Evolutionary conservation across 2,888 invertebrate species (phyloP).

Genomic region (Meandrusa payeni): DNA sequence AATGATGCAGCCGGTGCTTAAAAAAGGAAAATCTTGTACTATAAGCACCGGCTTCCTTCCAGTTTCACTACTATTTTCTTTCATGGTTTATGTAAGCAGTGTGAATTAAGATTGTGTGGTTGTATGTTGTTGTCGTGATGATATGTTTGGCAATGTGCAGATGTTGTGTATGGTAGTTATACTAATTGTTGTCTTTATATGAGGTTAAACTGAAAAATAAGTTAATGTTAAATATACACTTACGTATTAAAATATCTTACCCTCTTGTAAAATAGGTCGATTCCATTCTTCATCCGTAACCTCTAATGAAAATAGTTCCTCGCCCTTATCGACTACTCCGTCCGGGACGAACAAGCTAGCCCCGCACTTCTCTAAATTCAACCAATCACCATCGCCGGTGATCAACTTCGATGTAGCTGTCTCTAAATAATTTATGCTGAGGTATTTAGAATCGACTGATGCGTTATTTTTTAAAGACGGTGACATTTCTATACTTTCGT

Average conservation of each 20-base stretch:
- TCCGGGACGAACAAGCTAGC: constrained; percentile 93
- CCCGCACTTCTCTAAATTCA: constrained; percentile 87
- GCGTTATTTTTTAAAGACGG: constrained; percentile 69
- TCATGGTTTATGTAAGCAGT: too few relatives aligned
- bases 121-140: too few relatives aligned
- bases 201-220: too few relatives aligned
- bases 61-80: too few relatives aligned
- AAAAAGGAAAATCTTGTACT: too few relatives aligned
- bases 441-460: constrained; percentile 60
- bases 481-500: constrained; percentile 74
- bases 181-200: too few relatives aligned
- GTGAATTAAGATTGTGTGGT: too few relatives aligned
- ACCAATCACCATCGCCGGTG: constrained; percentile 81
- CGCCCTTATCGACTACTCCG: constrained; percentile 90
- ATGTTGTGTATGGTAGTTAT: too few relatives aligned
- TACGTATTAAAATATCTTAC: constrained; percentile 47
- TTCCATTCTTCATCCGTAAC: constrained; percentile 95
- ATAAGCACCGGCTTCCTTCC: too few relatives aligned
- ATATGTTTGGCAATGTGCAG: too few relatives aligned
- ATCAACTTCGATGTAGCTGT: constrained; percentile 74
- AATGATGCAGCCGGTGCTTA: too few relatives aligned
- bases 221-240: too few relatives aligned
- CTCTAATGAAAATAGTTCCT: constrained; percentile 92
- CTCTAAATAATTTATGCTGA: constrained; percentile 49
- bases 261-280: constrained; percentile 89